Base-by-base conservation (phyloP, 1,140 invertebrate genomes). In the Anagrus nilaparvatae region DNA sequence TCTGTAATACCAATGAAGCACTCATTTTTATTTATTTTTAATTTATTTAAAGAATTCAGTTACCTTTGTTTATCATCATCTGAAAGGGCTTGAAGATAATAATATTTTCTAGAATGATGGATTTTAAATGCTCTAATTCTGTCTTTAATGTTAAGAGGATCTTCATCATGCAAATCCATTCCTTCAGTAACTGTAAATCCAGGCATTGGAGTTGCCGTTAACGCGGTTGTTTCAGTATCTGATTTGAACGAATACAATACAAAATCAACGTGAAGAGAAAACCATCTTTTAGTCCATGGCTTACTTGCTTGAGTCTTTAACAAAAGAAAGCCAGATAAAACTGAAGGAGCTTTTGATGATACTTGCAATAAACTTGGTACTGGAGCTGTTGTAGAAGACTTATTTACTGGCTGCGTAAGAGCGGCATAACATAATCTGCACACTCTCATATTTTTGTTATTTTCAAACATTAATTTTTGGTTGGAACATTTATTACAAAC, bases 401-500 rank as follows among this genome's bases (percentile, higher is more conserved):
- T 67, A 13, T 43, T 58, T 7, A 60, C 35, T 1, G 65, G 58
- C 24, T 67, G 63, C 5, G 66, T 69, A 9, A 67, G 43, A 5
- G 66, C 55, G 2, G 60, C 53, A 33, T 69, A 53, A 53, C 66
- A 69, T 5, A 69, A 19, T 39, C 66, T 53, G 44, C 66, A 69
- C 1, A 69, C 66, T 48, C 65, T 55, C 55, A 64, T 62, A 37
- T 60, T 59, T 60, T 77, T 73, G 40, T 77, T 71, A 54, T 84
- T 84, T 37, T 74, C 70, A 27, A 84, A 65, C 10, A 80, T 70
- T 34, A 80, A 73, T 52, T 76, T 75, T 54, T 80, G 76, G 45
- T 75, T 73, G 21, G 81, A 84, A 59, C 82, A 86, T 49, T 71
- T 71, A 7, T 74, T 63, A 54, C 82, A 86, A 13, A 85, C 73